Evolutionary conservation across 2,113 vertebrate species (phyloP), one percentile per base, ranked within the genome.

Genomic region (Symphodus melops): DNA sequence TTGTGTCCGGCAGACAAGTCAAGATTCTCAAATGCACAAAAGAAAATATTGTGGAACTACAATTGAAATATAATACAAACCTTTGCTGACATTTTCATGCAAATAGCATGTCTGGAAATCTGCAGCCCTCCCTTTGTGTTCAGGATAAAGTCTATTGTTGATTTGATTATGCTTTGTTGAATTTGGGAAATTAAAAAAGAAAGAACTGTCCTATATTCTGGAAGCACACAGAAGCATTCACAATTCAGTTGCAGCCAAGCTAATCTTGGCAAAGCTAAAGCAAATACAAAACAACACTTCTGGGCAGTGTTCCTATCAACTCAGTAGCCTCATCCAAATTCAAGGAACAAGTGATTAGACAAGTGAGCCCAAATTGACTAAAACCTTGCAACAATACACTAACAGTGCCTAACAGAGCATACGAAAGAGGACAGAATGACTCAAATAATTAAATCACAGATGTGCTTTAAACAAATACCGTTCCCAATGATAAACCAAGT

Each of bases 311-410:
- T 87, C 73, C 83, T 82, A 65, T 76, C 55, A 19, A 64, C 67
- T 84, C 60, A 48, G 59, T 72, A 67, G 55, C 68, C 72, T 63
- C 77, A 72, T 88, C 77, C 81, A 84, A 85, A 77, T 72, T 59
- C 69, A 84, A 82, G 70, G 67, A 77, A 87, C 70, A 81, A 85
- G 57, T 70, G 70, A 87, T 84, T 81, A 82, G 82, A 83, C 51
- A 71, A 90, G 76, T 86, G 68, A 71, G 76, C 57, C 57, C 67
- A 83, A 85, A 87, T 62, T 70, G 76, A 86, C 51, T 71, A 59
- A 83, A 86, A 79, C 71, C 67, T 77, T n/a, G 39, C 39, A 81
- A 85, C 61, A 86, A 72, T 77, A 72, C 72, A 73, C 49, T 60
- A 59, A 81, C 64, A 63, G 6, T 53, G 56, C 57, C 59, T 60